A percentile compares a stretch with the other conserved stretches of the same genome.
Conservation (phyloP, 53 echinoderm and acorn worm genomes). For the Mesocentrotus franciscanus region DNA sequence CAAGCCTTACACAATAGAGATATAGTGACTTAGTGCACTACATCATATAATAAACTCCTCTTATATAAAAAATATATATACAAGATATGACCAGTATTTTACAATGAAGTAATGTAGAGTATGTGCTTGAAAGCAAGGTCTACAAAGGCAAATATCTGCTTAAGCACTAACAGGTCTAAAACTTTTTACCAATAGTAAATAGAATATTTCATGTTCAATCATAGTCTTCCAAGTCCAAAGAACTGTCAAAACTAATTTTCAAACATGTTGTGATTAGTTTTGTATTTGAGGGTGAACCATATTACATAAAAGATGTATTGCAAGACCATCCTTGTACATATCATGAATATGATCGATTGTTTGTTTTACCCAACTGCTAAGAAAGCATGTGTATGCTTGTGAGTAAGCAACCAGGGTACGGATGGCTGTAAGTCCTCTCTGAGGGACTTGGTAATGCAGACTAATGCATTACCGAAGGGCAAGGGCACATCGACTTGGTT, state of each 20-base stretch:
- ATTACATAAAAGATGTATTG: background rate
- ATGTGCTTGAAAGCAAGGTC: background rate
- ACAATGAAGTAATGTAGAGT: slow-evolving; percentile 34
- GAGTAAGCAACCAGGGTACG: too few species aligned
- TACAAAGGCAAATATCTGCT: slow-evolving; percentile 12
- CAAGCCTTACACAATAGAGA: background rate
- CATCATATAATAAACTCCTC: slow-evolving; percentile 18
- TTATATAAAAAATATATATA: slow-evolving; percentile 51
- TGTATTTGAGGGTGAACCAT: background rate
- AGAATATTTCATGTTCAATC: background rate
- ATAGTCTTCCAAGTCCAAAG: background rate
- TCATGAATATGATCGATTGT: background rate
- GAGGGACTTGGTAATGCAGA: too few species aligned
- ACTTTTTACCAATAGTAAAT: background rate
- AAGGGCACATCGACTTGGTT: too few species aligned
- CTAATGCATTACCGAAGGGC: too few species aligned
- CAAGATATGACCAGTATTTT: background rate
- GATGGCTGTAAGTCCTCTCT: too few species aligned
- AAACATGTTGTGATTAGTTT: background rate
- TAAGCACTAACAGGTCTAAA: background rate
- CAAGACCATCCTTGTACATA: background rate
- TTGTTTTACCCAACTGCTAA: background rate
- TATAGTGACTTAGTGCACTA: background rate
- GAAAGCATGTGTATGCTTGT: too few species aligned
- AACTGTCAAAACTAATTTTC: background rate